A percentile compares a stretch with the other conserved stretches of the same genome.
These are phyloP conservation scores for Campopleginae sp. DNA, from an alignment of 2,888 invertebrate species.

Conservation along the genomic window DNA sequence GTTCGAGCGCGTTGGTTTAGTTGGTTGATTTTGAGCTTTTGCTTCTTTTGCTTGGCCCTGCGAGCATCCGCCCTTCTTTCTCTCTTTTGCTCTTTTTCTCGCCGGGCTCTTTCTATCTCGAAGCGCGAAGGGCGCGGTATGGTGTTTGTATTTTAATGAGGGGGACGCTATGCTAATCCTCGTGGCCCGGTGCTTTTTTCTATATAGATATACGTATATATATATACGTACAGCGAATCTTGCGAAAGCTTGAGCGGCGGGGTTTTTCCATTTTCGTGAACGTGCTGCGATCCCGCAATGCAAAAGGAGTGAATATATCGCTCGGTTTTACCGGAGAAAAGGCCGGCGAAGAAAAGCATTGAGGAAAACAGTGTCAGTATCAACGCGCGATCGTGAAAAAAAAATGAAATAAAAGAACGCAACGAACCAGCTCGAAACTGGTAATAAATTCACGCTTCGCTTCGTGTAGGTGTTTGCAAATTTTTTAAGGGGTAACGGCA, in stretches of 20 bases:
- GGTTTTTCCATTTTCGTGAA: slow-evolving; percentile 78
- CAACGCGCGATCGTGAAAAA: slow-evolving; percentile 54
- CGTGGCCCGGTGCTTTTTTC: slow-evolving; percentile 75
- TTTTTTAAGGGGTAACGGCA: slow-evolving; percentile 75
- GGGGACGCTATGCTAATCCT: slow-evolving; percentile 83
- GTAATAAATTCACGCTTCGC: slow-evolving; percentile 81
- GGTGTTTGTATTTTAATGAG: slow-evolving; percentile 84
- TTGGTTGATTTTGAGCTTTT: slow-evolving; percentile 62
- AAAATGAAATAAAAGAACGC: not conserved
- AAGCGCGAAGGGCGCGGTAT: slow-evolving; percentile 74
- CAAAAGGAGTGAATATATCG: slow-evolving; percentile 22
- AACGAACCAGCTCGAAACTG: slow-evolving; percentile 34
- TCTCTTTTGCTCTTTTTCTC: slow-evolving; percentile 12
- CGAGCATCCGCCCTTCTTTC: not conserved
- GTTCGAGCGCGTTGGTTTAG: slow-evolving; percentile 61
- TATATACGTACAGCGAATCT: slow-evolving; percentile 10
- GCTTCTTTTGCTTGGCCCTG: not conserved
- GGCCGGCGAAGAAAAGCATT: slow-evolving; percentile 45
- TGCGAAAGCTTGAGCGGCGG: slow-evolving; percentile 62
- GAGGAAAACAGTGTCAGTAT: slow-evolving; percentile 47
- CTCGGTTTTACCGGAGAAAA: slow-evolving; percentile 19
- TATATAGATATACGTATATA: slow-evolving; percentile 19
- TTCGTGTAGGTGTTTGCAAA: slow-evolving; percentile 78
- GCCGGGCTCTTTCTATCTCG: slow-evolving; percentile 67
- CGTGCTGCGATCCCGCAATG: slow-evolving; percentile 36